Evolutionary conservation across 1,140 invertebrate species (phyloP), one percentile per base, ranked within the genome.

Genomic region (Drosophila pectinifera): DNA sequence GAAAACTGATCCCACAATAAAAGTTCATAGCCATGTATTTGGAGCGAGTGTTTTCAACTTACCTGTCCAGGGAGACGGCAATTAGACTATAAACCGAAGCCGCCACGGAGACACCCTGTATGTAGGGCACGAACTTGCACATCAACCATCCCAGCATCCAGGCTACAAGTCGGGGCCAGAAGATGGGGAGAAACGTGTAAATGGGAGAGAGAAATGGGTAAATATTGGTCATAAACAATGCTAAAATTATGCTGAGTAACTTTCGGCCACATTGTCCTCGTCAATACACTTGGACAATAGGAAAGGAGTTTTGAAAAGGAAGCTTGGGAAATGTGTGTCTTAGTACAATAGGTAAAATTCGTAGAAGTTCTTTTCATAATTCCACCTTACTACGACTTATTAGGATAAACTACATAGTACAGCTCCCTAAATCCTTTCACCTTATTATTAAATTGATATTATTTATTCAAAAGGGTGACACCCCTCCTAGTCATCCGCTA

Each of bases 41-140:
- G 24, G 4, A 22, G 48, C 38, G 42, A 69, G 41, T 74, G 45
- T 55, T 55, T 61, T 55, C 16, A 43, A 93, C 95, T 94, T 93
- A 98, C 97, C 97, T 96, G 94, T 99, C 98, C 39, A 98, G 93
- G 59, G 98, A 98, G 11, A 99, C 97, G 14, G 97, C 97, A 54
- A 98, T 97, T 34, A 99, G 93, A 73, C 97, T 98, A 94, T 98
- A 98, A 49, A 98, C 97, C 1, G 98, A 99, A 18, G 97, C 97
- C 46, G 97, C 97, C 1, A 99, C 97, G 0, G 97, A 98, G 20
- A 98, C 96, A 46, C 97, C 97, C 93, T 98, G 97, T 73, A 99
- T 95, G 92, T 98, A 99, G 3, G 97, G 96, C 22, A 98, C 97
- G 3, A 96, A 96, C 93, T 98, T 98, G 93, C 97, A 98, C 96